phyloP scores from a whole-genome alignment of 2,113 vertebrate species.

The Eptatretus burgeri region DNA sequence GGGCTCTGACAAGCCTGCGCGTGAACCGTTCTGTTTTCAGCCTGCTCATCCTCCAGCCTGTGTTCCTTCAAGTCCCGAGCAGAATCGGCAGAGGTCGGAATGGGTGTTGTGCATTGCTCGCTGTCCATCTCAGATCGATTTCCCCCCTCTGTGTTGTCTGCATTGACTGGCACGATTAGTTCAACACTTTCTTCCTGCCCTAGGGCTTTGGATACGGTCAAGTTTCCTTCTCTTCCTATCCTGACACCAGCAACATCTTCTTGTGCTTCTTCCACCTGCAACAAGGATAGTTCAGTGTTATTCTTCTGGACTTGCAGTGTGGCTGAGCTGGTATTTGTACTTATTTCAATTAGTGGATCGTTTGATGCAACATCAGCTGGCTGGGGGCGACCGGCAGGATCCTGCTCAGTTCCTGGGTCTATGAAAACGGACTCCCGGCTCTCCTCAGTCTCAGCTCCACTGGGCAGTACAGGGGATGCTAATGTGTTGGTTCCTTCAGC shows the following conservation, averaged over 20 bases:
- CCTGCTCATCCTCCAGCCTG: constrained; percentile 24
- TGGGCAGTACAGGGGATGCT: constrained; percentile 11
- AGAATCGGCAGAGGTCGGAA: constrained; percentile 20
- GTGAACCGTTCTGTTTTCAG: constrained; percentile 31
- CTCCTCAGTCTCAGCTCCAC: constrained; percentile 45
- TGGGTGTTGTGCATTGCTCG: neutral
- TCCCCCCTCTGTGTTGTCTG: neutral
- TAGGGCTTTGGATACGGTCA: no score
- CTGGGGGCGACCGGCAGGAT: constrained; percentile 28
- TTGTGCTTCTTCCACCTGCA: neutral
- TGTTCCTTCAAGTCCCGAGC: constrained; percentile 25
- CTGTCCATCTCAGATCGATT: neutral
- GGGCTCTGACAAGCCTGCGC: constrained; percentile 35
- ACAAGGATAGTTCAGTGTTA: constrained; percentile 33
- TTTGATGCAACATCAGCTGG: no score
- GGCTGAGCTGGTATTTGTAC: constrained; percentile 21
- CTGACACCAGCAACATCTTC: neutral
- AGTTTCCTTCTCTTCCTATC: no score
- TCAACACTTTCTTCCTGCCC: no score
- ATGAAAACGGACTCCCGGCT: constrained; percentile 88
- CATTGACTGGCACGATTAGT: neutral
- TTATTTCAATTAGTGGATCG: no score
- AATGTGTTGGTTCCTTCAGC: constrained; percentile 18
- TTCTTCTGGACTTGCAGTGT: constrained; percentile 52
- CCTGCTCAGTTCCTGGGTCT: constrained; percentile 86